Evolutionary conservation across 2,113 vertebrate genomes (phyloP).

Genomic region (Pimephales promelas): DNA sequence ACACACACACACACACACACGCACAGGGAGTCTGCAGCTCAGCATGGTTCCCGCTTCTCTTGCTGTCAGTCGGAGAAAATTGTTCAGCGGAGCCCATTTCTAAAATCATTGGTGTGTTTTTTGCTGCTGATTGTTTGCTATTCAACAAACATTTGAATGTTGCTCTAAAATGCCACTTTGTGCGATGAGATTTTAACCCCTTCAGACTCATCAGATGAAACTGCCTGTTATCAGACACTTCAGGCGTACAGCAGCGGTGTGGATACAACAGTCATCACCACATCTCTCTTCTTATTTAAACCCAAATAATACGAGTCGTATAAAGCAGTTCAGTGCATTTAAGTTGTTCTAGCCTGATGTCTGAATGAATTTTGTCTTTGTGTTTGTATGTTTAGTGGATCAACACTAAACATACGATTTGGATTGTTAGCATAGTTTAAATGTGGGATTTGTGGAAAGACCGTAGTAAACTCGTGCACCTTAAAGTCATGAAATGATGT

Average conservation of each 20-base stretch:
- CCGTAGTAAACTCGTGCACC: neutral
- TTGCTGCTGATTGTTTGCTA: constrained; percentile 57
- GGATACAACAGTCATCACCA: neutral
- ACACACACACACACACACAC: neutral
- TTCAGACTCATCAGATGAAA: constrained; percentile 15
- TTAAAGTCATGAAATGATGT: neutral
- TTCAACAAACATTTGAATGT: constrained; percentile 58
- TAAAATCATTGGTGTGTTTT: constrained; percentile 55
- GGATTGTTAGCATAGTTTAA: neutral
- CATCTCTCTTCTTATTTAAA: constrained; percentile 39
- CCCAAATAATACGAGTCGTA: constrained; percentile 35
- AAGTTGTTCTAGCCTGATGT: constrained; percentile 13
- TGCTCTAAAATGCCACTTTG: constrained; percentile 53
- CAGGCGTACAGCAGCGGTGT: neutral
- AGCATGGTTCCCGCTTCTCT: constrained; percentile 30
- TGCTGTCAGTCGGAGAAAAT: constrained; percentile 54
- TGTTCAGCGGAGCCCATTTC: constrained; percentile 55
- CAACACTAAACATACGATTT: neutral
- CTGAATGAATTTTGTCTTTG: neutral
- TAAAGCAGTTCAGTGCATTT: constrained; percentile 39
- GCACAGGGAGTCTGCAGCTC: constrained; percentile 8
- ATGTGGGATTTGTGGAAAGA: neutral
- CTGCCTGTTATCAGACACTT: constrained; percentile 36
- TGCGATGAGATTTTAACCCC: constrained; percentile 48
- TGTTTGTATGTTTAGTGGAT: neutral